Conservation (phyloP, 1,140 invertebrate genomes). For the Trigoniulus corallinus region DNA sequence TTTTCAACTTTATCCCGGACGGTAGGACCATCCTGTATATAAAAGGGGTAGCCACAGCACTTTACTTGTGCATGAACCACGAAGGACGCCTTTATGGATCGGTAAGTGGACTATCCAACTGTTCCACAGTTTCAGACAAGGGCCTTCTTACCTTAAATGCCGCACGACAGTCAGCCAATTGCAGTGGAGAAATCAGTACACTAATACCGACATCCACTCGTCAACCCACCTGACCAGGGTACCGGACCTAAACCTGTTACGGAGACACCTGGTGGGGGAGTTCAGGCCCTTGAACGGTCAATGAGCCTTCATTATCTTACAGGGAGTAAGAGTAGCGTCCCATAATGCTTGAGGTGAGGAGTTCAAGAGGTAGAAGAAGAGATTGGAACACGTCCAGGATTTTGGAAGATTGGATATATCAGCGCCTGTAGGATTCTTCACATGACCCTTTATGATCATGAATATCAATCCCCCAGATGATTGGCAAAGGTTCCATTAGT, state of each 20-base stretch:
- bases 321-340: too few species aligned
- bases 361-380: too few species aligned
- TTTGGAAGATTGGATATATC: too few species aligned
- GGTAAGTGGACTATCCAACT: neutral
- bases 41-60: neutral
- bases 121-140: neutral
- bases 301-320: too few species aligned
- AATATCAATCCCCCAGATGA: too few species aligned
- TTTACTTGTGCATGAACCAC: neutral
- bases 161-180: neutral
- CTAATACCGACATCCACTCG: neutral
- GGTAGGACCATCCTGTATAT: neutral
- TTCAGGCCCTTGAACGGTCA: neutral
- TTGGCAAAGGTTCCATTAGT: too few species aligned
- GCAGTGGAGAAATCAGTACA: neutral
- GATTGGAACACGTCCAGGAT: too few species aligned
- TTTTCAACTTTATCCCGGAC: neutral
- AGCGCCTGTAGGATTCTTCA: too few species aligned
- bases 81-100: neutral
- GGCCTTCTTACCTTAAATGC: neutral
- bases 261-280: neutral
- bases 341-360: too few species aligned
- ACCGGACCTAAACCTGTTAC: neutral
- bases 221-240: neutral
- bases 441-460: too few species aligned